A percentile compares a stretch with the other conserved stretches of the same genome.
phyloP scores from a whole-genome alignment of 2,113 vertebrate species.

The Eretmodus cyanostictus region DNA sequence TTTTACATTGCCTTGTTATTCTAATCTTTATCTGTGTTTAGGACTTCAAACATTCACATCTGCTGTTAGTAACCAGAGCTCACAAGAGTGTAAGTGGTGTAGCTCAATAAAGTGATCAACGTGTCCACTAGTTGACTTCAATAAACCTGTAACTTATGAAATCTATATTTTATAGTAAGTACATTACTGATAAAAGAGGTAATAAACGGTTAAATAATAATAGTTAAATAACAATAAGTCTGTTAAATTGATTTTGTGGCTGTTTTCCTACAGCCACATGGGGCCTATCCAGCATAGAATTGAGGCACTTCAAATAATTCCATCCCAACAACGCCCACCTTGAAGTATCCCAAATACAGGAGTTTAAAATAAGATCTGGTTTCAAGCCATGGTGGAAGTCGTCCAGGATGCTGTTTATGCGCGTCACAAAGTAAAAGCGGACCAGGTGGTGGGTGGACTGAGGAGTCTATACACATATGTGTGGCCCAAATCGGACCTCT shows the following conservation, averaged over 20 bases:
- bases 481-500: constrained; percentile 60
- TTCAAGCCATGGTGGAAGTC: background rate
- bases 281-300: background rate
- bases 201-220: background rate
- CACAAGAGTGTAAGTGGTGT: background rate
- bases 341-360: background rate
- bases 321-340: accelerated
- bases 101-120: accelerated
- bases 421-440: accelerated
- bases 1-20: background rate
- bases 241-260: background rate
- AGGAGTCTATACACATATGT: background rate
- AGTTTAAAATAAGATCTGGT: background rate
- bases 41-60: background rate
- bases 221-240: background rate
- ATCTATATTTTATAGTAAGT: background rate
- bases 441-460: constrained; percentile 58
- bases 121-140: background rate
- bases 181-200: background rate
- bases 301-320: background rate
- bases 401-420: background rate
- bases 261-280: background rate
- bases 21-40: background rate
- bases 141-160: background rate
- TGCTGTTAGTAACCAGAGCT: background rate